A percentile compares a stretch with the other conserved stretches of the same genome.
phyloP scores from a whole-genome alignment of 2,113 vertebrate genomes.

The Ceuthmochares aereus region DNA sequence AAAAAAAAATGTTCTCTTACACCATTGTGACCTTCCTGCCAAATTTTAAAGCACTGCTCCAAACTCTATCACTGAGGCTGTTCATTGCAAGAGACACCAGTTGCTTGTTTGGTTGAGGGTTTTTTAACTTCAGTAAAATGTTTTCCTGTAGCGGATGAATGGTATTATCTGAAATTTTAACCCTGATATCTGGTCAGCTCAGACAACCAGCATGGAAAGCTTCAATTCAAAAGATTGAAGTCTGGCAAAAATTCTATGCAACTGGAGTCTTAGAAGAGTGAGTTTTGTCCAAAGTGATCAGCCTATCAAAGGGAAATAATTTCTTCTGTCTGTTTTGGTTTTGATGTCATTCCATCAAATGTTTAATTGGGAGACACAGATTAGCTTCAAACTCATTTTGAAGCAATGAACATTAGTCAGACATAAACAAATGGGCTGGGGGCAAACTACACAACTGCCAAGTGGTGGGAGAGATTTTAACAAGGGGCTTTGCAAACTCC shows the following conservation, averaged over 20 bases:
- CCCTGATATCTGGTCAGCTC: neutral
- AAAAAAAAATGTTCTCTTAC: neutral
- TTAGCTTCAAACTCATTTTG: conserved; percentile 38
- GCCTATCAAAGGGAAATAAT: neutral
- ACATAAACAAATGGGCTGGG: neutral
- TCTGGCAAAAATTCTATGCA: conserved; percentile 3
- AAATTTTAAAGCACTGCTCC: neutral
- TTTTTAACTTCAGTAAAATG: neutral
- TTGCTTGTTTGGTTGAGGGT: neutral
- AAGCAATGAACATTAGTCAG: conserved; percentile 14
- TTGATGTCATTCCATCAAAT: conserved; percentile 53
- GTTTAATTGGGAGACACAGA: conserved; percentile 40
- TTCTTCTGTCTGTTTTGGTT: conserved; percentile 45
- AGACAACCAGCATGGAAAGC: neutral
- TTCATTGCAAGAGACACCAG: neutral
- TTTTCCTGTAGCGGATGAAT: neutral
- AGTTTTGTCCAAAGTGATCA: neutral
- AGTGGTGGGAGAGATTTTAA: neutral
- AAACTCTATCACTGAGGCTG: neutral
- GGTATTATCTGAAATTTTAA: neutral
- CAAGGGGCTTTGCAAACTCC: neutral
- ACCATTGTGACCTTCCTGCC: neutral
- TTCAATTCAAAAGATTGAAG: conserved; percentile 17
- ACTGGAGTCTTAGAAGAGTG: neutral
- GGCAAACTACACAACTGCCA: neutral